Conservation (phyloP, 30 jellyfish, hydroid and myxozoan genomes). For the Pelagia noctiluca region DNA sequence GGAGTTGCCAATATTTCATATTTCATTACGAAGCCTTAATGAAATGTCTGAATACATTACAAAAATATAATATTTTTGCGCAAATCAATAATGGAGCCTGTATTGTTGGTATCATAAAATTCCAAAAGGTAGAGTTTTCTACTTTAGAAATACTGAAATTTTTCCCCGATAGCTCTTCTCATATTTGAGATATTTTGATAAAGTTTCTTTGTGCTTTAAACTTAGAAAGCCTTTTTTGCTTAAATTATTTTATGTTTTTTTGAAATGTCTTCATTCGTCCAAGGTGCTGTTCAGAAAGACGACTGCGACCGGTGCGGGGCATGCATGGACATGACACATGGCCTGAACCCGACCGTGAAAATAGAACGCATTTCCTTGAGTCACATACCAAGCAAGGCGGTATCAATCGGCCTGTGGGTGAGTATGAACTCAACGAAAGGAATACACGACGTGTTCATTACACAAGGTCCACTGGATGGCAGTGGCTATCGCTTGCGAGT, state of each 20-base stretch:
- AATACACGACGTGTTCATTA: slow-evolving; percentile 84
- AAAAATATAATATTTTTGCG: too few species aligned
- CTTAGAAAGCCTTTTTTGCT: background rate
- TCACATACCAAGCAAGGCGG: slow-evolving; percentile 81
- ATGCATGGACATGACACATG: slow-evolving; percentile 88
- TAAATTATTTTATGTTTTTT: background rate
- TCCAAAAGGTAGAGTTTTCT: too few species aligned
- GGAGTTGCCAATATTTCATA: too few species aligned
- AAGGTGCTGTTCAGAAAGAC: slow-evolving; percentile 93
- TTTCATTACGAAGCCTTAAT: too few species aligned
- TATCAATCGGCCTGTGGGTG: slow-evolving; percentile 90
- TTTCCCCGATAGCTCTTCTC: too few species aligned
- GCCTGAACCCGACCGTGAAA: slow-evolving; percentile 87
- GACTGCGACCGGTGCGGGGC: slow-evolving; percentile 96
- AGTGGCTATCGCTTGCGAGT: slow-evolving; percentile 92
- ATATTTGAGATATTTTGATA: too few species aligned
- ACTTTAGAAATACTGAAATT: too few species aligned
- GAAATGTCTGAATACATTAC: too few species aligned
- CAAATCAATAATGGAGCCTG: too few species aligned
- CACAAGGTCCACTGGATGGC: slow-evolving; percentile 86
- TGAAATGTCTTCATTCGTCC: background rate
- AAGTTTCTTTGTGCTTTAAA: too few species aligned
- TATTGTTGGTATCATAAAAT: too few species aligned
- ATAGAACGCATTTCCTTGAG: slow-evolving; percentile 82
- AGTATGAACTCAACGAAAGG: slow-evolving; percentile 90